Base-by-base conservation (phyloP, 2,888 invertebrate genomes). In the Drosophila neoperkinsi region DNA sequence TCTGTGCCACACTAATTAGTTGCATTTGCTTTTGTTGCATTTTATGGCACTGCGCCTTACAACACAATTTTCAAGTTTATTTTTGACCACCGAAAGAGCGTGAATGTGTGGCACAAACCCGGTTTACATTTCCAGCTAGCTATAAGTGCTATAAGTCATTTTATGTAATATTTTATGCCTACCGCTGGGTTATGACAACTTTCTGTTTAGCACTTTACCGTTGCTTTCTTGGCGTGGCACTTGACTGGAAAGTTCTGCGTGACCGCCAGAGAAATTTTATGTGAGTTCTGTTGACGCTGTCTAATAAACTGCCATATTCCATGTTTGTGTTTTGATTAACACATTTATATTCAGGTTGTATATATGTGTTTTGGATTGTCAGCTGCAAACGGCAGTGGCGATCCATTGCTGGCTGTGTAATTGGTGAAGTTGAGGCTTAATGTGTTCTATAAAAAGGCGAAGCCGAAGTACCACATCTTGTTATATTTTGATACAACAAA, bases 271-370 rank as follows among this genome's bases (percentile, higher is more conserved):
- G 67, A 78, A 81, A 78, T 67, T 73, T 63, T 68, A 18, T 66
- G n/a, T 69, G 66, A 52, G 53, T 74, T 78, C 71, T 71, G 59
- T 56, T 58, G 74, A 63, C 62, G 64, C 50, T 50, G 63, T 53
- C 68, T 68, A 75, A 81, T 74, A 79, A 67, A 68, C 63, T 52
- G 56, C 43, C 61, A 52, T 73, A 66, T 56, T 76, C 80, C 81
- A 69, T 82, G 77, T 82, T 74, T 80, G 83, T 70, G 52, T 63
- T 73, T 82, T 82, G 82, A 82, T 82, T 82, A 77, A 58, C 64
- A 81, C 77, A 85, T 82, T 82, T 82, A 80, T 82, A 82, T 82
- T 80, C 82, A 79, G 82, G 74, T 69, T 74, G 74, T 57, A 56
- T 31, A 34, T 56, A 41, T 28, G 13, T 57, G 6, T 46, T 56